Evolutionary conservation across 1,140 invertebrate species (phyloP).

Genomic region (Drosophila pallidifrons): DNA sequence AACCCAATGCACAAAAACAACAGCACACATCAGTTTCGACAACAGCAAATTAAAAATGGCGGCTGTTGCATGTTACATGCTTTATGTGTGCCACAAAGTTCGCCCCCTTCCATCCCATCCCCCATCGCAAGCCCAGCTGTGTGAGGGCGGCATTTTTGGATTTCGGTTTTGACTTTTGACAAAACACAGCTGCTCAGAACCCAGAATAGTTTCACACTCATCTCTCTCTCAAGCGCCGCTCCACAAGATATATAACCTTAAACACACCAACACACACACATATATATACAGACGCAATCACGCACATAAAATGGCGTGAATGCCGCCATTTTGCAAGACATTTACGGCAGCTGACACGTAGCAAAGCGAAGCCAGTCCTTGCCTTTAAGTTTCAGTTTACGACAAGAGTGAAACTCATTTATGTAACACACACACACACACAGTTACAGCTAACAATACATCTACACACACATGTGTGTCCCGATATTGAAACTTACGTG

Average conservation of each 20-base stretch:
- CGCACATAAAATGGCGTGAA: slow-evolving; percentile 52
- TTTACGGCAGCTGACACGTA: slow-evolving; percentile 58
- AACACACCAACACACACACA: slow-evolving; percentile 7
- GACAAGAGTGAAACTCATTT: slow-evolving; percentile 26
- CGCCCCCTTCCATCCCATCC: background rate
- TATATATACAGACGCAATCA: slow-evolving; percentile 10
- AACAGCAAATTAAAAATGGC: slow-evolving; percentile 74
- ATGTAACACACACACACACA: slow-evolving; percentile 18
- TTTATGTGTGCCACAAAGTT: slow-evolving; percentile 31
- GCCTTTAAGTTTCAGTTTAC: slow-evolving; percentile 47
- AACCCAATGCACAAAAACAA: slow-evolving; percentile 42
- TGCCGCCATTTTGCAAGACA: slow-evolving; percentile 56
- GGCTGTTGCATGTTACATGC: slow-evolving; percentile 66
- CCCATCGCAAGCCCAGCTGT: background rate
- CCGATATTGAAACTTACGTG: slow-evolving; percentile 71
- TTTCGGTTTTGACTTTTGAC: slow-evolving; percentile 63
- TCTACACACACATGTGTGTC: slow-evolving; percentile 36
- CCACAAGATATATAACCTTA: background rate
- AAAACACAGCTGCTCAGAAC: slow-evolving; percentile 69
- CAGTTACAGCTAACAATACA: slow-evolving; percentile 3
- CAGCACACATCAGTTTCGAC: slow-evolving; percentile 61
- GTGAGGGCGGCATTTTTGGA: slow-evolving; percentile 40
- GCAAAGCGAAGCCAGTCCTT: slow-evolving; percentile 16
- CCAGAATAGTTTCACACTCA: slow-evolving; percentile 43
- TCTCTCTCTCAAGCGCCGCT: background rate